phyloP scores from a whole-genome alignment of 2,113 vertebrate species.

The Bufo bufo region DNA sequence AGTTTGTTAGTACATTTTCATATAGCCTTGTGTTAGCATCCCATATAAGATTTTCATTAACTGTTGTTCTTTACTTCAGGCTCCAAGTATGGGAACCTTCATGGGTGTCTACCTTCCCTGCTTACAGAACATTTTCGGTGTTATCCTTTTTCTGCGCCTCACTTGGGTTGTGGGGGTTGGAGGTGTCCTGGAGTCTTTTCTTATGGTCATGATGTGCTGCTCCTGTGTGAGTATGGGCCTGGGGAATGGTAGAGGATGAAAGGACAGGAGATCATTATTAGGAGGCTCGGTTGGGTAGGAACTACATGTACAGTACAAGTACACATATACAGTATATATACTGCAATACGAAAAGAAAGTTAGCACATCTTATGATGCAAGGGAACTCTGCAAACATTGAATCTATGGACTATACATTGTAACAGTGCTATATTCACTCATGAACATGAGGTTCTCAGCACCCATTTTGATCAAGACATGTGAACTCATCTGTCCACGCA shows the following conservation, averaged over 20 bases:
- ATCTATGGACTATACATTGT: too few relatives aligned
- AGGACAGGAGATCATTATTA: background rate
- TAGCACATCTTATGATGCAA: too few relatives aligned
- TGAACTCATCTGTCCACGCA: too few relatives aligned
- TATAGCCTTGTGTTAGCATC: background rate
- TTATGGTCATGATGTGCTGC: conserved; percentile 97
- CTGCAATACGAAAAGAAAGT: too few relatives aligned
- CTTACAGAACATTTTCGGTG: conserved; percentile 98
- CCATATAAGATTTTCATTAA: background rate
- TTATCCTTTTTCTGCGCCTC: conserved; percentile 97
- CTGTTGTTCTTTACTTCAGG: conserved; percentile 71
- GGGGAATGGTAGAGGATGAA: background rate
- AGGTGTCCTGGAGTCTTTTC: conserved; percentile 91
- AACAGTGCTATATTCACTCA: too few relatives aligned
- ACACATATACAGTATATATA: too few relatives aligned
- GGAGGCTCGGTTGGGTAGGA: background rate
- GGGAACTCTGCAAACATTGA: too few relatives aligned
- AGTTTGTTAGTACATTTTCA: background rate
- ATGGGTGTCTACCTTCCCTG: conserved; percentile 98
- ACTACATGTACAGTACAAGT: too few relatives aligned
- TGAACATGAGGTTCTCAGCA: too few relatives aligned
- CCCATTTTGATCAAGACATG: too few relatives aligned
- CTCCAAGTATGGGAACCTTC: conserved; percentile 92
- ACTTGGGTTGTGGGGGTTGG: conserved; percentile 97
- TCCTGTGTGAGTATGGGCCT: conserved; percentile 84